Evolutionary conservation across 2,113 vertebrate species (phyloP).

Genomic region (Platycercus adscitus): DNA sequence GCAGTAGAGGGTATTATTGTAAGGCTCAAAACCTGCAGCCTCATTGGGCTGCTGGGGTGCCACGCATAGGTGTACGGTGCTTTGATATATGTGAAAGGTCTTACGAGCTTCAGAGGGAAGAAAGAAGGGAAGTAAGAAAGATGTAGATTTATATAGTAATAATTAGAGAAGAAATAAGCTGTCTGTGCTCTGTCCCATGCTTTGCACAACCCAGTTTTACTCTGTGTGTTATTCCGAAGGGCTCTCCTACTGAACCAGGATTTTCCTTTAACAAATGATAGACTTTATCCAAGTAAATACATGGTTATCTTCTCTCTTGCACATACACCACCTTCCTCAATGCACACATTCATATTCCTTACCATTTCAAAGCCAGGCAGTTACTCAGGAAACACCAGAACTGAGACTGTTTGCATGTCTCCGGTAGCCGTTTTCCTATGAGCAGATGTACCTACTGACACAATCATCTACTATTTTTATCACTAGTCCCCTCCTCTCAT

Average conservation of each 20-base stretch:
- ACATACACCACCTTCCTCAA: not conserved
- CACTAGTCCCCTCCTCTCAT: not conserved
- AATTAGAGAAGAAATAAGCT: not conserved
- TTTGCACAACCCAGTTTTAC: not conserved
- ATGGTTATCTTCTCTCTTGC: accelerated
- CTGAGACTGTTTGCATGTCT: not conserved
- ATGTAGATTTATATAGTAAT: not conserved
- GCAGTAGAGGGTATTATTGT: not conserved
- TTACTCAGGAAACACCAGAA: not conserved
- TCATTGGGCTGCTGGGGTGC: not conserved
- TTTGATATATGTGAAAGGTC: not conserved
- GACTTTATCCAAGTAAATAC: not conserved
- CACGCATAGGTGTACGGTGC: not conserved
- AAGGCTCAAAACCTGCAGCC: not conserved
- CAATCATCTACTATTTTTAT: not conserved
- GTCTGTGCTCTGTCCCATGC: not conserved
- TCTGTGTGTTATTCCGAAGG: not conserved
- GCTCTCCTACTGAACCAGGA: not conserved
- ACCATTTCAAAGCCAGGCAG: not conserved
- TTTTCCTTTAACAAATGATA: not conserved
- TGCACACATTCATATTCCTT: not conserved
- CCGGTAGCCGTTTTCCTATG: not conserved
- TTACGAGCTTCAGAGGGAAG: not conserved
- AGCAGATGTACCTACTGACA: constrained; percentile 2
- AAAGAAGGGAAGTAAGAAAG: not conserved